Evolutionary conservation across 2,113 vertebrate genomes (phyloP).

Genomic region (Bos indicus): DNA sequence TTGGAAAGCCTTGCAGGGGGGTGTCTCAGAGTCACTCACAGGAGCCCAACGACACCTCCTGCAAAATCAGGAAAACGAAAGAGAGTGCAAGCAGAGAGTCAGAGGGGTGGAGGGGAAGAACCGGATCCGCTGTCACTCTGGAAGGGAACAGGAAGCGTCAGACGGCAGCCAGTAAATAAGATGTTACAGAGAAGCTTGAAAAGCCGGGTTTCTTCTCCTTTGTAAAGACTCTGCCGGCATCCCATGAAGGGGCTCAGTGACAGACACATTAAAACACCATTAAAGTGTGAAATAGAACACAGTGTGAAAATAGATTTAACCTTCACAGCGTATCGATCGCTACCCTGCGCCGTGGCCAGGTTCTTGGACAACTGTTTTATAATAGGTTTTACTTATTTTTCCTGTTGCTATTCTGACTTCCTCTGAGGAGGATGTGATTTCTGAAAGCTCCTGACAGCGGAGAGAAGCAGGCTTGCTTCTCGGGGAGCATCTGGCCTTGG

Average conservation of each 20-base stretch:
- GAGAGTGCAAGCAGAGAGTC: background rate
- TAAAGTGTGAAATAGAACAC: conserved; percentile 92
- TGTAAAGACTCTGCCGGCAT: conserved; percentile 82
- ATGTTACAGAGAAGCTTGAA: conserved; percentile 80
- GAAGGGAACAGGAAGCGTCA: conserved; percentile 69
- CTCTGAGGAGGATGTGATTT: conserved; percentile 84
- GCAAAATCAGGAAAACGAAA: conserved; percentile 24
- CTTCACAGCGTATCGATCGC: conserved; percentile 87
- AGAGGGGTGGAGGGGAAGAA: conserved; percentile 11
- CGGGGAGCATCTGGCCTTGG: conserved; percentile 70
- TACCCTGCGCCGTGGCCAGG: conserved; percentile 78
- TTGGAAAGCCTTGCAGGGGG: conserved; percentile 12
- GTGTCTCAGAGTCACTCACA: background rate
- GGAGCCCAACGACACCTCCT: background rate
- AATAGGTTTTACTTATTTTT: conserved; percentile 90
- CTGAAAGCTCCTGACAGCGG: conserved; percentile 84
- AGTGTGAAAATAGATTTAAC: conserved; percentile 92
- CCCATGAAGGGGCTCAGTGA: conserved; percentile 85
- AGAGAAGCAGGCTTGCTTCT: conserved; percentile 75
- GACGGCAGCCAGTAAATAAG: conserved; percentile 83
- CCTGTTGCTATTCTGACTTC: conserved; percentile 85
- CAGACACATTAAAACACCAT: conserved; percentile 93
- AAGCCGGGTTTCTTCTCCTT: conserved; percentile 76
- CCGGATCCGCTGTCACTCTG: conserved; percentile 42
- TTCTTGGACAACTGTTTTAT: conserved; percentile 89